Percentiles rank a stretch among this genome's conserved stretches.
Conservation (phyloP, 2,113 vertebrate genomes). For the Tenebrosternarchus preto region DNA sequence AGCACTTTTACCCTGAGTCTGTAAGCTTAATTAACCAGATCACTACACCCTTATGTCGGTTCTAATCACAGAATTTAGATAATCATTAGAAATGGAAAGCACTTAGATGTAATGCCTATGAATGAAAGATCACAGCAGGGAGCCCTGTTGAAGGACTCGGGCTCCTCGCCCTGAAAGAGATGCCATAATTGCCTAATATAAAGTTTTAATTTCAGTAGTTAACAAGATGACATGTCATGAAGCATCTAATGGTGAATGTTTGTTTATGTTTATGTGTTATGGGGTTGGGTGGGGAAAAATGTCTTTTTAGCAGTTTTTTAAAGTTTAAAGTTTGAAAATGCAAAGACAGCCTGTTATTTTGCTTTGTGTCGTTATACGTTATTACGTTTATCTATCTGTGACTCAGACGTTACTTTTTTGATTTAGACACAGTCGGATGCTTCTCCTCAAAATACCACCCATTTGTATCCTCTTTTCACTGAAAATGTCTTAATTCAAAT, state of each 20-base stretch:
- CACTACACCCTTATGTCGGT: background rate
- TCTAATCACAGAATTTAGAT: constrained; percentile 24
- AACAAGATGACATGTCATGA: constrained; percentile 75
- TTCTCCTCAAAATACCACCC: constrained; percentile 65
- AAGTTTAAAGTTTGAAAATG: background rate
- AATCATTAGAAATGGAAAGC: constrained; percentile 17
- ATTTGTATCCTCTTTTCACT: constrained; percentile 76
- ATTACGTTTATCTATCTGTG: background rate
- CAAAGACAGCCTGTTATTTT: too few species aligned
- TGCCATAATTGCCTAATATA: constrained; percentile 73
- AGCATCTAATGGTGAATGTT: constrained; percentile 72
- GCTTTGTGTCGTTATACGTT: background rate
- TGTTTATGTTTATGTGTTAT: background rate
- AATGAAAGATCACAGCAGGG: constrained; percentile 42
- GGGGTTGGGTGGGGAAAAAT: background rate
- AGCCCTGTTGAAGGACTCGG: constrained; percentile 54
- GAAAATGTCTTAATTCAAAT: constrained; percentile 75
- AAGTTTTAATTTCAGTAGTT: constrained; percentile 74
- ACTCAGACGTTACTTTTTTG: background rate
- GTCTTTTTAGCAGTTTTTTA: background rate
- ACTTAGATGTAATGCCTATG: constrained; percentile 1
- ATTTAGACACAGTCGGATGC: constrained; percentile 51
- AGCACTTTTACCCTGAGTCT: background rate
- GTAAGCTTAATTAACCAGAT: constrained; percentile 18
- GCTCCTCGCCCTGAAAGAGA: constrained; percentile 65